Conservation (phyloP, 2,113 vertebrate genomes). For the Cyanoramphus novaezelandiae region DNA sequence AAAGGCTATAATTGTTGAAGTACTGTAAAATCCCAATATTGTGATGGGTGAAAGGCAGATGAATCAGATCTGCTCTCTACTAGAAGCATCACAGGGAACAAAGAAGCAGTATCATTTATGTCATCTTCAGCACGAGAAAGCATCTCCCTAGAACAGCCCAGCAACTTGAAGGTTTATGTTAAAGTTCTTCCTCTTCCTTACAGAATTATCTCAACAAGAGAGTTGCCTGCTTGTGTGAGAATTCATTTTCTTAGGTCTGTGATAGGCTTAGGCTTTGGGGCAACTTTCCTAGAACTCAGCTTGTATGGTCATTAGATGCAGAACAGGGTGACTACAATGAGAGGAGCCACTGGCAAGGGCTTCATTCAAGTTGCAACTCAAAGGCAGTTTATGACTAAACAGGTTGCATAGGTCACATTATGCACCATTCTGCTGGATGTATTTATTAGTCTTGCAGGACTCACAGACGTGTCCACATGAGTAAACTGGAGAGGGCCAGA, state of each 20-base stretch:
- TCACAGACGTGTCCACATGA: not conserved
- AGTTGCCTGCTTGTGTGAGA: not conserved
- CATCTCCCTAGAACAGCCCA: not conserved
- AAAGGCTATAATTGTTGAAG: not conserved
- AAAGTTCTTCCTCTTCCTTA: not conserved
- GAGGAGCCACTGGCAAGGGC: not conserved
- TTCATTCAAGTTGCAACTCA: not conserved
- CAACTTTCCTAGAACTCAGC: not conserved
- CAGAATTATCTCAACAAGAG: not conserved
- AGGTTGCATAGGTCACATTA: not conserved
- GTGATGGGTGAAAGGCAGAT: not conserved
- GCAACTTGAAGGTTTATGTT: not conserved
- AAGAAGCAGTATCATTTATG: not conserved
- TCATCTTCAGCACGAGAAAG: not conserved
- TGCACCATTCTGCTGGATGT: not conserved
- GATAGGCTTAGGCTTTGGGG: not conserved
- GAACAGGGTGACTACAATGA: not conserved
- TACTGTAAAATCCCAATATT: not conserved
- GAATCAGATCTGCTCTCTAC: not conserved
- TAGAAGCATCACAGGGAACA: not conserved
- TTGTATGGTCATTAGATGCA: not conserved
- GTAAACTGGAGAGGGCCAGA: not conserved
- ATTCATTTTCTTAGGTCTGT: not conserved
- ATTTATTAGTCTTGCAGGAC: not conserved
- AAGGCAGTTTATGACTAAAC: not conserved